Percentiles rank a stretch among this genome's conserved stretches.
Conservation (phyloP, 2,113 vertebrate species). For the Burhinus bistriatus region DNA sequence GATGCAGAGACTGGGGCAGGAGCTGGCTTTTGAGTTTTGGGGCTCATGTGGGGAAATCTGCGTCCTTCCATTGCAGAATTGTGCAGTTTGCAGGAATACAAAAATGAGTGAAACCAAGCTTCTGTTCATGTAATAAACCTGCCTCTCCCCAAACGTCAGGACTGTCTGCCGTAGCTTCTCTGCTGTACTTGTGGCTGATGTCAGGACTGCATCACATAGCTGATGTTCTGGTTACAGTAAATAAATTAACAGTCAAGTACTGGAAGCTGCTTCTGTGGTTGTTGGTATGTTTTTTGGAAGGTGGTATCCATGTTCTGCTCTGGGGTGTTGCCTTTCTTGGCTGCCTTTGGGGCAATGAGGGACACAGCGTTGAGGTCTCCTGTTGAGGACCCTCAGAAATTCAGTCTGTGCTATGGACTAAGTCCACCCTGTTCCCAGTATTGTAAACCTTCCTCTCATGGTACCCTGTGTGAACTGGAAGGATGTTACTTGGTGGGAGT, state of each 20-base stretch:
- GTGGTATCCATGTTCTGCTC: fast-evolving
- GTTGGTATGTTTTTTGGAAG: neutral
- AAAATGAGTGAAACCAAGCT: neutral
- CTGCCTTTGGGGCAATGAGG: neutral
- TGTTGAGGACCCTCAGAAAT: neutral
- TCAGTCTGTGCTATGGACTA: neutral
- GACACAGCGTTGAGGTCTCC: neutral
- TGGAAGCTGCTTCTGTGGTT: neutral
- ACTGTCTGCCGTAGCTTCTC: neutral
- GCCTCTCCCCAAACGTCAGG: neutral
- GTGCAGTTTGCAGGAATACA: neutral
- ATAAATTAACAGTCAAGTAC: neutral
- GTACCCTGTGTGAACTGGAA: neutral
- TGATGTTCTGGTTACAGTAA: neutral
- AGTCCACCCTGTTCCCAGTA: neutral
- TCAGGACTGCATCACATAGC: neutral
- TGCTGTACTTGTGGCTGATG: neutral
- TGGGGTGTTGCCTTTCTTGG: neutral
- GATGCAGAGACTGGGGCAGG: neutral
- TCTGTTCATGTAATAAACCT: neutral
- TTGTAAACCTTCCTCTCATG: neutral
- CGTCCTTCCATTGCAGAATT: neutral
- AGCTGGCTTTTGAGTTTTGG: neutral
- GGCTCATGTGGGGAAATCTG: neutral
- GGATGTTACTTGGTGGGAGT: neutral